Evolutionary conservation across 2,113 vertebrate species (phyloP), one percentile per base, ranked within the genome.

Genomic region (Tragelaphus buxtoni): DNA sequence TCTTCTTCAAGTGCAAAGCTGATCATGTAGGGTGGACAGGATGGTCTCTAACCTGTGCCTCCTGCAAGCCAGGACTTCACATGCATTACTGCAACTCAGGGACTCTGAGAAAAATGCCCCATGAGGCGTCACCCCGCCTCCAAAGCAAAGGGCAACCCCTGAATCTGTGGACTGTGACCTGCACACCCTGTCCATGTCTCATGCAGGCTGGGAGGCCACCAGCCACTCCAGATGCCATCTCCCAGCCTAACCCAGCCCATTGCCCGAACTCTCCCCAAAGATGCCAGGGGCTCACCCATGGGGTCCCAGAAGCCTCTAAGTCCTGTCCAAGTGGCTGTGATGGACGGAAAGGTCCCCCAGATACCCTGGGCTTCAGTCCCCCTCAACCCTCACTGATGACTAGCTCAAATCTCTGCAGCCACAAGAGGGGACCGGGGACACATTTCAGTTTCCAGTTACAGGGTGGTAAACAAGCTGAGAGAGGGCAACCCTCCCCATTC

Each of bases 121-220:
- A 13, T 2, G 51, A 47, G 0, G 8, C 10, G 3, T 14, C 77
- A 13, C 4, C 35, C 14, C 30, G 3, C 30, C 63, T 47, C 51
- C 28, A 22, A 28, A 87, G 35, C 60, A 55, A 79, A 58, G 2
- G 69, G n/a, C 30, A 56, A 32, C 12, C 1, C 13, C 3, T 3
- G 0, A 17, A 7, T 28, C 83, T 13, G 0, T 22, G 2, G 28
- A 45, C 35, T 3, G 9, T 5, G 4, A 49, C 32, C 32, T n/a
- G 77, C 11, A 13, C 0, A 5, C 13, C 9, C 60, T 14, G 10
- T 12, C 1, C 55, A 28, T 3, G 8, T 11, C 2, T n/a, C 28
- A 10, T 30, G 16, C 10, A n/a, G 49, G 77, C 18, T 13, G 10
- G 32, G 32, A 53, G 18, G 77, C 4, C 77, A 24, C 16, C 32